These are phyloP conservation scores for Hydrophis major DNA, from an alignment of 2,797 vertebrate species.

Conservation along the genomic window DNA sequence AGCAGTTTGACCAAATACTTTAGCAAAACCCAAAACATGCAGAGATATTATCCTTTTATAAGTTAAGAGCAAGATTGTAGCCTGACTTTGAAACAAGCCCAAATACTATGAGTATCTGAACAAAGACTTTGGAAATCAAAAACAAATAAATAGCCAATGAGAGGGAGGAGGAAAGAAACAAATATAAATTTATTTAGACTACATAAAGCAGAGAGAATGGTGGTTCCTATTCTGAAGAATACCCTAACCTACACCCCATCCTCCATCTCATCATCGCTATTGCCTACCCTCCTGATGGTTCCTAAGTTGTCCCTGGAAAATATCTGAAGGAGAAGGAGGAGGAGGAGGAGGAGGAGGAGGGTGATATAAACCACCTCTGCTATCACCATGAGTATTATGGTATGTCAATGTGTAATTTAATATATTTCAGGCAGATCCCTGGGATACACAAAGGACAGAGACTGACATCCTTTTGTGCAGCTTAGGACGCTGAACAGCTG, in stretches of 20 bases:
- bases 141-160: neutral
- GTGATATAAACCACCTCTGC: neutral
- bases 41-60: constrained; percentile 31
- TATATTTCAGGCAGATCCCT: neutral
- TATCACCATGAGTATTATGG: neutral
- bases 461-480: neutral
- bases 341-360: neutral
- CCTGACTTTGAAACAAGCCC: neutral
- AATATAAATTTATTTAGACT: neutral
- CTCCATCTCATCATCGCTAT: neutral
- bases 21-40: neutral
- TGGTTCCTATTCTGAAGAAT: neutral
- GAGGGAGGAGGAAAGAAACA: neutral
- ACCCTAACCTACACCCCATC: neutral
- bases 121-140: neutral
- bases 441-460: neutral
- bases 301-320: neutral
- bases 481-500: neutral
- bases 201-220: neutral
- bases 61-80: constrained; percentile 28
- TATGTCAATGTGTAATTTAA: neutral
- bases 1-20: constrained; percentile 20
- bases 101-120: neutral
- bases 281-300: neutral
- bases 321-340: neutral